Evolutionary conservation across 1,140 invertebrate species (phyloP).

Genomic region (Pogonomyrmex barbatus): DNA sequence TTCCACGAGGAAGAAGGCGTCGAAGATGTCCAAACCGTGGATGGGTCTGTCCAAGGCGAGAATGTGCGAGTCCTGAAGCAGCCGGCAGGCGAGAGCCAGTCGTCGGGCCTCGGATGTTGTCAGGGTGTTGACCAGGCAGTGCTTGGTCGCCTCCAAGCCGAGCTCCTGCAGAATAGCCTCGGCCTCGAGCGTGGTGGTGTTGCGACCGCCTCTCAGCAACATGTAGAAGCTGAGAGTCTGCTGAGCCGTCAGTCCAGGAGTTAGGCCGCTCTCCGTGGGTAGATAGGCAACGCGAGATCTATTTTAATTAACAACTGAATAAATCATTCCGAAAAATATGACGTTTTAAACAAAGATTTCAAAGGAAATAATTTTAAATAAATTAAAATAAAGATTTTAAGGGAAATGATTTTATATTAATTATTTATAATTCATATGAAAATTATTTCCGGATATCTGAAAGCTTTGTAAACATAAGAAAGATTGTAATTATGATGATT

Average conservation of each 20-base stretch:
- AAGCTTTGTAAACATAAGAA: too few relatives aligned
- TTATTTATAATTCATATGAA: neutral
- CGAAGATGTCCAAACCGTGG: constrained; percentile 97
- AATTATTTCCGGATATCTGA: neutral
- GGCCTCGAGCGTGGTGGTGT: constrained; percentile 81
- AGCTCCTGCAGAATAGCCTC: constrained; percentile 91
- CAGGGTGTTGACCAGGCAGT: constrained; percentile 89
- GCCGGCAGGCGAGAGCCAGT: constrained; percentile 94
- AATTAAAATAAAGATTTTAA: neutral
- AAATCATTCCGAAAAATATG: neutral
- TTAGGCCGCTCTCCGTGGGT: constrained; percentile 84
- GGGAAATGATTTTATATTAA: neutral
- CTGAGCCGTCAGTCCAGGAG: constrained; percentile 92
- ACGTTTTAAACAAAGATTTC: neutral
- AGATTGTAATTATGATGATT: too few relatives aligned
- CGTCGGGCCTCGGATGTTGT: constrained; percentile 95
- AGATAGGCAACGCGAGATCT: constrained; percentile 83
- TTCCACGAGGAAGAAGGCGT: constrained; percentile 97
- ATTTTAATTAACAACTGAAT: constrained; percentile 5
- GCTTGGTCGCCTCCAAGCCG: constrained; percentile 92
- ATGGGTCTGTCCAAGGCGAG: constrained; percentile 95
- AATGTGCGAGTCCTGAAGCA: constrained; percentile 94
- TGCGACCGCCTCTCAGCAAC: constrained; percentile 88
- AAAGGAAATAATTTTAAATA: neutral
- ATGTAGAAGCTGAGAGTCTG: constrained; percentile 94